Evolutionary conservation across 2,888 invertebrate species (phyloP).

Genomic region (Orgyia antiqua): DNA sequence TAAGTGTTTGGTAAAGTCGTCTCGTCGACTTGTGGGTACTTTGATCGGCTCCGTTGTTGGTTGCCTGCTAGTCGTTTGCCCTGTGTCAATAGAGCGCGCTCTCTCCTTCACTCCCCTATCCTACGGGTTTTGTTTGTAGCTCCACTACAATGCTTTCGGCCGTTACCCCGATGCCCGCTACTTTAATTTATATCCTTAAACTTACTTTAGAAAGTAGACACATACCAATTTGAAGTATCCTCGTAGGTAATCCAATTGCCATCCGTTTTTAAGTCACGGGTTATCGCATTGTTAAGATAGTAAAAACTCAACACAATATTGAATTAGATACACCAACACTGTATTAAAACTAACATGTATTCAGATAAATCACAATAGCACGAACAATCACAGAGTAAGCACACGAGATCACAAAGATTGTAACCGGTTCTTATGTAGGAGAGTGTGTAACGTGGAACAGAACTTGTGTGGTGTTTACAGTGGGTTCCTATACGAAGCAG

Average conservation of each 20-base stretch:
- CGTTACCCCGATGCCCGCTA: conserved; percentile 28
- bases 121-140: conserved; percentile 53
- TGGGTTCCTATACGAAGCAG: conserved; percentile 29
- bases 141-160: conserved; percentile 36
- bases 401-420: conserved; percentile 49
- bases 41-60: conserved; percentile 21
- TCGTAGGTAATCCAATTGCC: conserved; percentile 52
- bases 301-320: conserved; percentile 33
- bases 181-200: conserved; percentile 22
- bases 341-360: conserved; percentile 31
- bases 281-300: conserved; percentile 36
- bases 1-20: conserved; percentile 17
- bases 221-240: conserved; percentile 51
- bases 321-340: conserved; percentile 35
- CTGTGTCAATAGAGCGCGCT: conserved; percentile 66
- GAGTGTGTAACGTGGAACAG: conserved; percentile 58
- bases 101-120: conserved; percentile 62
- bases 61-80: conserved; percentile 39
- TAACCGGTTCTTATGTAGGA: conserved; percentile 63
- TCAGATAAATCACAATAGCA: conserved; percentile 36
- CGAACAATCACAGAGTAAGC: conserved; percentile 49
- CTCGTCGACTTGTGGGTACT: conserved; percentile 25
- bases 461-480: conserved; percentile 41
- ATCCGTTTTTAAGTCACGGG: conserved; percentile 37
- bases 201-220: conserved; percentile 24